Percentiles rank a stretch among this genome's conserved stretches.
These are phyloP conservation scores for Marronus borbonicus DNA, from an alignment of 2,888 invertebrate genomes.

Conservation along the genomic window DNA sequence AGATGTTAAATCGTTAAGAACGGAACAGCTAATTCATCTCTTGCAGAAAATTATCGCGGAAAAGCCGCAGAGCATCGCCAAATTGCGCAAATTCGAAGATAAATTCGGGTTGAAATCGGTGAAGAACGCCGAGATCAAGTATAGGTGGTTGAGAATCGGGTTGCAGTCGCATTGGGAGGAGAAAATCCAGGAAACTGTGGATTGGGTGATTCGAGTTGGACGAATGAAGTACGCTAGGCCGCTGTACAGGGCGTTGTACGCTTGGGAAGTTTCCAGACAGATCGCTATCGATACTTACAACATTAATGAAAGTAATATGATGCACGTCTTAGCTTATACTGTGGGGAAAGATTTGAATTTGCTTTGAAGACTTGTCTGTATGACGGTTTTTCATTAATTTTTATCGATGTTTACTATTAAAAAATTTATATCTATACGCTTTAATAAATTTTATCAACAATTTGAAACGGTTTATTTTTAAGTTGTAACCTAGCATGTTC, in stretches of 20 bases:
- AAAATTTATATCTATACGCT: neutral
- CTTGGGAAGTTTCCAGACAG: constrained; percentile 82
- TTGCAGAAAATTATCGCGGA: constrained; percentile 78
- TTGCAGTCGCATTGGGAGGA: constrained; percentile 80
- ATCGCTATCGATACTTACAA: constrained; percentile 82
- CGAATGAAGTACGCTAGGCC: constrained; percentile 94
- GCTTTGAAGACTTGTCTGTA: too few species aligned
- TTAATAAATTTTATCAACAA: neutral
- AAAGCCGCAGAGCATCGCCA: constrained; percentile 72
- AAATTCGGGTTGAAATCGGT: constrained; percentile 78
- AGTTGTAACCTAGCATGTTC: too few species aligned
- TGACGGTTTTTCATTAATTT: too few species aligned
- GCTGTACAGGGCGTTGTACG: constrained; percentile 87
- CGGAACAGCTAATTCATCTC: constrained; percentile 80
- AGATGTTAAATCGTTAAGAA: constrained; percentile 75
- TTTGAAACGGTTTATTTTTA: too few species aligned
- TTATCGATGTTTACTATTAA: too few species aligned
- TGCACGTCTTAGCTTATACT: constrained; percentile 84
- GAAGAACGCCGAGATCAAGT: constrained; percentile 86
- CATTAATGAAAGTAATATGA: constrained; percentile 82
- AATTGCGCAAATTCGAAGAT: constrained; percentile 76
- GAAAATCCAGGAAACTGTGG: constrained; percentile 79
- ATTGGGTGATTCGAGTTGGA: constrained; percentile 88
- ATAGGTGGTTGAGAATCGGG: constrained; percentile 84
- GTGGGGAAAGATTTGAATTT: constrained; percentile 84